A percentile compares a stretch with the other conserved stretches of the same genome.
Conservation (phyloP, 23 tunicate species). For the Halocynthia roretzi region DNA sequence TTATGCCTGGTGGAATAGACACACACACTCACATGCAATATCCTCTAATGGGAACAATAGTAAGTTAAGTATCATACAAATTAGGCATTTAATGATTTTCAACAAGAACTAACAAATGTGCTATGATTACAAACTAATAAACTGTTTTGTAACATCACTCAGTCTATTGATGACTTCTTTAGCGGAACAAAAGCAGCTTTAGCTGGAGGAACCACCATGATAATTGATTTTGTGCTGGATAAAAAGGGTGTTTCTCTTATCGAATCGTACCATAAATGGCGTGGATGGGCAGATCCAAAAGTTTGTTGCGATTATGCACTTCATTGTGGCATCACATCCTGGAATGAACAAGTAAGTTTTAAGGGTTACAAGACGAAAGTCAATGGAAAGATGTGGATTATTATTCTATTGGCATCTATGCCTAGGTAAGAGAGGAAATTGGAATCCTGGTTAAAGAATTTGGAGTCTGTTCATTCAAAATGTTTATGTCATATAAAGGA, state of each 20-base stretch:
- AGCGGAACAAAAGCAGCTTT: constrained; percentile 66
- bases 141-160: neutral
- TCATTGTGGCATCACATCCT: constrained; percentile 81
- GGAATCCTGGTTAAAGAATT: constrained; percentile 37
- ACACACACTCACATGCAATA: constrained; percentile 60
- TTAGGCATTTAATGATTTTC: too few relatives aligned
- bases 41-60: constrained; percentile 37
- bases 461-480: constrained; percentile 85
- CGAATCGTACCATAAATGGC: constrained; percentile 38
- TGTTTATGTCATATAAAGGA: constrained; percentile 56
- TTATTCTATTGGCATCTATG: neutral
- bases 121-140: too few relatives aligned
- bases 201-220: constrained; percentile 71
- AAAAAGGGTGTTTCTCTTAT: constrained; percentile 42
- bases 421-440: constrained; percentile 76
- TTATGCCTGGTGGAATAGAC: constrained; percentile 58
- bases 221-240: constrained; percentile 50
- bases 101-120: too few relatives aligned
- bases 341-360: constrained; percentile 52
- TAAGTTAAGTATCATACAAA: neutral
- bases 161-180: constrained; percentile 46
- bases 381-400: too few relatives aligned
- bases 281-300: constrained; percentile 42
- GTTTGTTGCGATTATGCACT: constrained; percentile 88
- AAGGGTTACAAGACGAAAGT: neutral